A percentile compares a stretch with the other conserved stretches of the same genome.
phyloP scores from a whole-genome alignment of 2,888 invertebrate species.

The Hoplodrina blanda region DNA sequence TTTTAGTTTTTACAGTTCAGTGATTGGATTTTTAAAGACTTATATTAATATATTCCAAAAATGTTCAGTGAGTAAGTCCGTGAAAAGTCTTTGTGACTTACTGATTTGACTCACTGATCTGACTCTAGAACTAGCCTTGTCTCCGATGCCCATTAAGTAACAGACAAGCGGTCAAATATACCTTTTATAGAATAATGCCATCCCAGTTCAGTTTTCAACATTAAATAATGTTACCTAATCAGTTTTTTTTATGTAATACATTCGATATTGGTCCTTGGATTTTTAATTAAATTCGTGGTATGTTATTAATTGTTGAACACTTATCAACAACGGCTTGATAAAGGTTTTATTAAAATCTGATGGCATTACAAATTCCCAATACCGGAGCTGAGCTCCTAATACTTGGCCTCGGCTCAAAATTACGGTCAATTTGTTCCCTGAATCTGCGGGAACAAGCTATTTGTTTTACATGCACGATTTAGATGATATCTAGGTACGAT shows the following conservation, averaged over 20 bases:
- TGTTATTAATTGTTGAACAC: slow-evolving; percentile 34
- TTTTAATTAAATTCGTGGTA: slow-evolving; percentile 36
- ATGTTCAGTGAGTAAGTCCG: neutral
- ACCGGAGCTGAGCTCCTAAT: slow-evolving; percentile 10
- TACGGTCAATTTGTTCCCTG: slow-evolving; percentile 29
- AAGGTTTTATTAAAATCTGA: slow-evolving; percentile 44
- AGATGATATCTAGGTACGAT: neutral
- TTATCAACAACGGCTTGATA: slow-evolving; percentile 24
- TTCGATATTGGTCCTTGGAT: slow-evolving; percentile 13
- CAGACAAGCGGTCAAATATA: neutral
- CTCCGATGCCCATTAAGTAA: neutral
- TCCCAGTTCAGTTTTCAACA: slow-evolving; percentile 1
- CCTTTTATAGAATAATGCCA: slow-evolving; percentile 13
- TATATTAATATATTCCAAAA: too few species aligned
- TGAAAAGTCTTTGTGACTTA: neutral
- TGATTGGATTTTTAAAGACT: too few species aligned
- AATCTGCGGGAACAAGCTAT: slow-evolving; percentile 17
- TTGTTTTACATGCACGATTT: slow-evolving; percentile 31
- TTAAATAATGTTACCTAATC: slow-evolving; percentile 13
- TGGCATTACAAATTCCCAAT: slow-evolving; percentile 31
- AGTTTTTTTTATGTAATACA: slow-evolving; percentile 17
- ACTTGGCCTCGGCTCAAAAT: slow-evolving; percentile 31
- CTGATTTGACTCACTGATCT: neutral
- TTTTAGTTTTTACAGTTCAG: too few species aligned
- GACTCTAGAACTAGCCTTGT: neutral